These are phyloP conservation scores for Musca domestica DNA, from an alignment of 1,140 invertebrate species.

Conservation along the genomic window DNA sequence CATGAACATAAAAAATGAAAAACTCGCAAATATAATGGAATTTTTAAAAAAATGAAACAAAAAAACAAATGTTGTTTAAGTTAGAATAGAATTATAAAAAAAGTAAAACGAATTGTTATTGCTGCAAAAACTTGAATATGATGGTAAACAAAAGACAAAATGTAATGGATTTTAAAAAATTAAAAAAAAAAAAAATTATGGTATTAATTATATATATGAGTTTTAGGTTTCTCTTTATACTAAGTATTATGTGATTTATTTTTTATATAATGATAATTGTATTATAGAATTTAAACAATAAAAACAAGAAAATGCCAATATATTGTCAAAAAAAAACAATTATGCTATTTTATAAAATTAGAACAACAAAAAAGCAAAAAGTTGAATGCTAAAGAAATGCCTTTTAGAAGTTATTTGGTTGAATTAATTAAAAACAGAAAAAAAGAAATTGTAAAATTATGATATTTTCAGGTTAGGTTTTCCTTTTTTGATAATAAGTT, in stretches of 20 bases:
- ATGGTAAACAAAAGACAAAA: neutral
- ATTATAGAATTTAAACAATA: slow-evolving; percentile 11
- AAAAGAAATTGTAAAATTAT: too few relatives aligned
- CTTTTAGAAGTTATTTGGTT: neutral
- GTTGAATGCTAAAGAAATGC: neutral
- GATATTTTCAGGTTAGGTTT: too few relatives aligned
- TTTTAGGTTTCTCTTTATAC: too few relatives aligned
- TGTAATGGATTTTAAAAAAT: too few relatives aligned
- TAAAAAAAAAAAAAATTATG: too few relatives aligned
- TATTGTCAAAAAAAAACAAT: neutral
- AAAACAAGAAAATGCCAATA: slow-evolving; percentile 1
- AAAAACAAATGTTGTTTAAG: neutral
- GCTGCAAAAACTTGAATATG: neutral
- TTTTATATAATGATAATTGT: slow-evolving; percentile 13
- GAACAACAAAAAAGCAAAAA: slow-evolving; percentile 2
- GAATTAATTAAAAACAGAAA: neutral
- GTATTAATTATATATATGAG: too few relatives aligned
- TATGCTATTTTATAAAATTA: neutral
- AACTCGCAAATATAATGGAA: neutral
- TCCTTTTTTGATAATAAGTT: too few relatives aligned
- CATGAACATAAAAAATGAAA: neutral
- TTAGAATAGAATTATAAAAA: neutral
- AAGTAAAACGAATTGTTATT: neutral
- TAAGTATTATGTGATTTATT: slow-evolving; percentile 21
- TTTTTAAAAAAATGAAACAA: neutral